Evolutionary conservation across 2,888 invertebrate species (phyloP).

Genomic region (Exocentrus adspersus): DNA sequence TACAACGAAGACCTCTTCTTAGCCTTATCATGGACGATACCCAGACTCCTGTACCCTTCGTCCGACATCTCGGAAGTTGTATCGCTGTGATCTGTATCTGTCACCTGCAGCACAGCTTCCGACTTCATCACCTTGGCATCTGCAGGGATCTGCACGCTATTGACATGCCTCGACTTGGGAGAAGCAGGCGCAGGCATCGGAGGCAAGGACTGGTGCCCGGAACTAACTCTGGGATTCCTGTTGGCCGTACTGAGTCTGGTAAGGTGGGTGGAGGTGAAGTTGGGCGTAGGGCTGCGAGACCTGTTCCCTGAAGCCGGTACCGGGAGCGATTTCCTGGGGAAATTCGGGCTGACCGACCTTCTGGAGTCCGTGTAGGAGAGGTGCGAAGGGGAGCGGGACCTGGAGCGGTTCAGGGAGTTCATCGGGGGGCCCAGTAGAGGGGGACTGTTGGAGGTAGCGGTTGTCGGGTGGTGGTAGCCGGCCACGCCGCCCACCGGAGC

Average conservation of each 20-base stretch:
- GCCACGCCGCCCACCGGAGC: slow-evolving; percentile 26
- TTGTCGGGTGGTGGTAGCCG: slow-evolving; percentile 30
- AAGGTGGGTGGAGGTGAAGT: slow-evolving; percentile 65
- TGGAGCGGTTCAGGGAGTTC: slow-evolving; percentile 61
- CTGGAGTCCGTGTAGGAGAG: slow-evolving; percentile 48
- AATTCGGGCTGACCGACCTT: slow-evolving; percentile 57
- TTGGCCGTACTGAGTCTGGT: slow-evolving; percentile 54
- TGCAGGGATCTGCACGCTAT: slow-evolving; percentile 65
- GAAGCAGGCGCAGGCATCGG: too few species aligned
- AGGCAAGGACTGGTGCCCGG: slow-evolving; percentile 40
- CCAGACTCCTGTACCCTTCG: slow-evolving; percentile 85
- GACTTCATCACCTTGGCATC: slow-evolving; percentile 61
- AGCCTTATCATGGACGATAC: slow-evolving; percentile 69
- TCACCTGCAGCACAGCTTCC: slow-evolving; percentile 60
- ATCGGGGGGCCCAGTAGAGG: slow-evolving; percentile 60
- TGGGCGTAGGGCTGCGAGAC: slow-evolving; percentile 67
- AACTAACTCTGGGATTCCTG: slow-evolving; percentile 42
- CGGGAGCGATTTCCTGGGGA: slow-evolving; percentile 55
- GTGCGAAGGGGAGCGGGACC: slow-evolving; percentile 60
- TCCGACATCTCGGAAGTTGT: slow-evolving; percentile 87
- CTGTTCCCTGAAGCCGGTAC: slow-evolving; percentile 48
- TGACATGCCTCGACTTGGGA: slow-evolving; percentile 44
- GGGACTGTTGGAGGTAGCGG: slow-evolving; percentile 43
- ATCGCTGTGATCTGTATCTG: slow-evolving; percentile 67
- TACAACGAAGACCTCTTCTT: slow-evolving; percentile 73